Base-by-base conservation (phyloP, 1,140 invertebrate species). In the Helicorthomorpha holstii region DNA sequence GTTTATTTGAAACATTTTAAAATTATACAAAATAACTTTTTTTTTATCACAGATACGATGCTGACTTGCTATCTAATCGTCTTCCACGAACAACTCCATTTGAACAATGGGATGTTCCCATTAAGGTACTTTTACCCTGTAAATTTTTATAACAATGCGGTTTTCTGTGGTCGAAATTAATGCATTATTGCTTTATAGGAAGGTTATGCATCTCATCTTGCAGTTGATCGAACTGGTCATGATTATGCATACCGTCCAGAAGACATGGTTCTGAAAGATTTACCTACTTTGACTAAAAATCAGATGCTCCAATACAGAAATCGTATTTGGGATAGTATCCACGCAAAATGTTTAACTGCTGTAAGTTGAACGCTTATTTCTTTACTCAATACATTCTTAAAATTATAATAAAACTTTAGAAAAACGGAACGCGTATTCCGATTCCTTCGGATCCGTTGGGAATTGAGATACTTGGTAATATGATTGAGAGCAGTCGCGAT, bases 261-360 rank as follows among this genome's bases (percentile, higher is more conserved):
- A 29, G 71, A 69, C 54, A 54, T 53, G 23, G 19, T 75, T 52
- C 62, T 72, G 16, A 68, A 69, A 45, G 57, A 69, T 47, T 57
- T 76, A 3, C 63, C 53, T 3, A 57, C 56, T 24, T 53, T 65
- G 19, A 65, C 68, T 38, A 55, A 69, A 16, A 56, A 67, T 16
- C 53, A 72, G 24, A 69, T 77, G 43, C 63, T 69, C 29, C 61
- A 69, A 34, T 88, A 82, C 82, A 69, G 79, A 1, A 79, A 83
- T 58, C 71, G 83, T 23, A 79, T 88, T 56, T 71, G 75, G 23
- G 75, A 81, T 44, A 84, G 83, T 12, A 81, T 88, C 49, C 76
- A 83, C 45, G 74, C 75, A 26, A 80, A 79, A 38, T 64, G 72
- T 27, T 73, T 80, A 12, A 46, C 56, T 16, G 51, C 58, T 44